Conservation (phyloP, 2,113 vertebrate genomes). For the Mastomys coucha region DNA sequence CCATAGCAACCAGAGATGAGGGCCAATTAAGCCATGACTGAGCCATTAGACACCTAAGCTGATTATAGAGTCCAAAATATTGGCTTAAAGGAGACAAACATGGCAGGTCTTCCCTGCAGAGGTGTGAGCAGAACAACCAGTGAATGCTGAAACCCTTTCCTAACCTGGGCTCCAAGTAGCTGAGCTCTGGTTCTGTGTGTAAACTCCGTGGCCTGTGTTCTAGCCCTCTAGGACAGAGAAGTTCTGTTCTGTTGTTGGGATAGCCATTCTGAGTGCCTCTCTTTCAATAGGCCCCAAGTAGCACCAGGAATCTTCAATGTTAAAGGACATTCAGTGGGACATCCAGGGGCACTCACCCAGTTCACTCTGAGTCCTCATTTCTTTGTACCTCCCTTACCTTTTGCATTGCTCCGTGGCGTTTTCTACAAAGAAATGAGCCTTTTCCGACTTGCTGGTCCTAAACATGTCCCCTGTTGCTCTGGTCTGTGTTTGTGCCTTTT, state of each 20-base stretch:
- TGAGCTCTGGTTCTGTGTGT: not conserved
- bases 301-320: not conserved
- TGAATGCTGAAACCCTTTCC: not conserved
- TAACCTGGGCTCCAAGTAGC: too few species aligned
- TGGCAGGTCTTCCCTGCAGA: not conserved
- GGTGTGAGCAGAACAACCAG: not conserved
- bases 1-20: constrained; percentile 65
- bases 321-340: not conserved
- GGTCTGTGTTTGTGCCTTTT: constrained; percentile 7
- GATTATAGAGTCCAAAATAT: constrained; percentile 57
- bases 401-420: not conserved
- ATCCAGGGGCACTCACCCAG: not conserved
- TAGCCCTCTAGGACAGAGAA: not conserved
- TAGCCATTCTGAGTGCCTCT: not conserved
- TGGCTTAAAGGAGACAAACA: constrained; percentile 22
- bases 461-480: not conserved
- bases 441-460: not conserved
- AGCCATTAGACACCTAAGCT: constrained; percentile 62
- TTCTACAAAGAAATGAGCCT: not conserved
- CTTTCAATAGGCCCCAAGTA: not conserved
- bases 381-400: not conserved
- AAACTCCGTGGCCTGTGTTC: not conserved
- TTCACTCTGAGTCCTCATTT: not conserved
- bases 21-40: constrained; percentile 55
- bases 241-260: not conserved